Conservation (phyloP, 2,888 invertebrate genomes). For the Toxonevra muliebris region DNA sequence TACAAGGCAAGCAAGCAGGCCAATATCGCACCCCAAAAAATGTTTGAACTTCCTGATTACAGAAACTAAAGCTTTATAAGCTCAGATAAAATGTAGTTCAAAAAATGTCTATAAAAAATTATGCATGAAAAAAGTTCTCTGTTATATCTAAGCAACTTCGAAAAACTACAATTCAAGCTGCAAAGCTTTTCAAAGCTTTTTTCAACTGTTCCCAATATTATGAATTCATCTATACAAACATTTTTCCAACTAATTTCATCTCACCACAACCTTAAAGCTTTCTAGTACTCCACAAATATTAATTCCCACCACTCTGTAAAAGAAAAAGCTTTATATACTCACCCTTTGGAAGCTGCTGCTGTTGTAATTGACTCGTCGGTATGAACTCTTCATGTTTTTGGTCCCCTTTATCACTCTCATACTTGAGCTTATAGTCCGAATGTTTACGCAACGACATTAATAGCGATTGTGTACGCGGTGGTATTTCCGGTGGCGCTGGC, state of each 20-base stretch:
- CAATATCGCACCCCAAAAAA: too few relatives aligned
- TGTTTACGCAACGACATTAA: constrained; percentile 67
- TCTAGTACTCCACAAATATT: constrained; percentile 6
- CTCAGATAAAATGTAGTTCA: too few relatives aligned
- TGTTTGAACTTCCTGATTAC: too few relatives aligned
- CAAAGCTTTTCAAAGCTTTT: constrained; percentile 2
- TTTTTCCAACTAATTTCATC: not conserved
- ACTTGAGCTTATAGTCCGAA: constrained; percentile 64
- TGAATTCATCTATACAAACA: too few relatives aligned
- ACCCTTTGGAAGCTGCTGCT: constrained; percentile 50
- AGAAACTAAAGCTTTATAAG: too few relatives aligned
- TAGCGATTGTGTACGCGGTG: constrained; percentile 84
- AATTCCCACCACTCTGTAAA: not conserved
- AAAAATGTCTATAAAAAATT: too few relatives aligned
- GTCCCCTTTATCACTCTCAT: constrained; percentile 62
- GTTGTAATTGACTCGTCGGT: constrained; percentile 59
- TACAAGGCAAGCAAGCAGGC: too few relatives aligned
- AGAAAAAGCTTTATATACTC: constrained; percentile 32
- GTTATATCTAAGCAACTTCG: too few relatives aligned
- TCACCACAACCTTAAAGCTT: constrained; percentile 27
- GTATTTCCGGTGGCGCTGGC: constrained; percentile 86
- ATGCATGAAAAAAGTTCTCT: too few relatives aligned
- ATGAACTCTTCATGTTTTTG: constrained; percentile 65
- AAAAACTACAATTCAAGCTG: not conserved
- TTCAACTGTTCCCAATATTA: not conserved